Evolutionary conservation across 2,797 vertebrate genomes (phyloP).

Genomic region (Channa striata): DNA sequence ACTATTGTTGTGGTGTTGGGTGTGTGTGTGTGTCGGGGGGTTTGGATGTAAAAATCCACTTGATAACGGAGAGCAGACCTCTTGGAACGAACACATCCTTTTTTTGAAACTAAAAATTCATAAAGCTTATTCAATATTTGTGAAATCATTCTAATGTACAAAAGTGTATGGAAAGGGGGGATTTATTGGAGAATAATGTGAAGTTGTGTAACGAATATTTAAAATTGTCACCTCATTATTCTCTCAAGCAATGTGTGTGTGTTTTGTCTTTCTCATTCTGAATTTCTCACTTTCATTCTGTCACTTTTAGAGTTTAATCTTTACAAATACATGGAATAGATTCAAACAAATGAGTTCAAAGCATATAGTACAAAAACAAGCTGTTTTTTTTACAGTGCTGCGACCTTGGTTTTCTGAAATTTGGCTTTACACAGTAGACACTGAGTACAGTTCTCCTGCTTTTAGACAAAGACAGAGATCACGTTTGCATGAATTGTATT

Average conservation of each 20-base stretch:
- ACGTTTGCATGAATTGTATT: conserved; percentile 11
- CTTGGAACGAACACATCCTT: background rate
- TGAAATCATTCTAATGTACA: conserved; percentile 33
- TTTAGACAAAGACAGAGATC: conserved; percentile 2
- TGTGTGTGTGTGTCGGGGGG: conserved; percentile 8
- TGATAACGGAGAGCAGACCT: conserved; percentile 41
- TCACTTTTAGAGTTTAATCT: conserved; percentile 36
- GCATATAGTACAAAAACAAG: background rate
- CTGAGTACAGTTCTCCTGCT: background rate
- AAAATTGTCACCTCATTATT: conserved; percentile 35
- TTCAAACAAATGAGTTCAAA: conserved; percentile 52
- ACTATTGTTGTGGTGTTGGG: conserved; percentile 43
- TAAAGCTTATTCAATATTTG: conserved; percentile 30
- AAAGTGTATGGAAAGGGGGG: conserved; percentile 14
- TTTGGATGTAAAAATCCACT: conserved; percentile 32
- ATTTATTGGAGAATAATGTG: conserved; percentile 57
- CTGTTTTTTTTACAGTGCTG: background rate
- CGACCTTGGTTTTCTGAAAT: conserved; percentile 15
- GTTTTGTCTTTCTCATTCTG: conserved; percentile 5
- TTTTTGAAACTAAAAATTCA: conserved; percentile 2
- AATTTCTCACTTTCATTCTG: conserved; percentile 14
- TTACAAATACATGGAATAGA: conserved; percentile 36
- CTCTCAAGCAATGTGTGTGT: conserved; percentile 27
- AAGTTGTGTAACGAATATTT: conserved; percentile 35
- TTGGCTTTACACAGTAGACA: background rate